Evolutionary conservation across 2,797 vertebrate species (phyloP), one percentile per base, ranked within the genome.

Genomic region (Meda fulgida): DNA sequence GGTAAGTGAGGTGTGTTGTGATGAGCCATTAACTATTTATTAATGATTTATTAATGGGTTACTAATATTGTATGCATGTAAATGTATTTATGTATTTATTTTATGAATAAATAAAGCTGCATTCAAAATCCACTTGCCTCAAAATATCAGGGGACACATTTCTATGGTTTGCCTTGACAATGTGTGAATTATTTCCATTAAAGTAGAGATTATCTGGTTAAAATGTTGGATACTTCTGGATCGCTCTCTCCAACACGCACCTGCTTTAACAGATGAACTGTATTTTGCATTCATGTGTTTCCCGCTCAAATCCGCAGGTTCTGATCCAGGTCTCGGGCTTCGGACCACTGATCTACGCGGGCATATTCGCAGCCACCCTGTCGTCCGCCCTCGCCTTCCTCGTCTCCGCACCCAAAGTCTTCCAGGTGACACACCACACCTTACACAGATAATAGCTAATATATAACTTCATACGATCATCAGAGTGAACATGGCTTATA

Each of bases 301-400:
- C 43, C 36, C 14, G 3, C 21, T 46, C 55, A 31, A 48, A 66
- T 53, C 14, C 16, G 10, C 63, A 96, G 95, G 90, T 93, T 0
- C 88, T 95, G 60, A 93, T 93, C 8, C 91, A 94, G 88, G 86
- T 94, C 5, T 95, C 95, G 3, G 95, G 92, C 6, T 94, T 91
- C 66, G 90, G 90, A 53, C 88, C 93, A 31, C 91, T 96, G 55
- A 94, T 94, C 86, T 94, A 93, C 1, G 93, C 94, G 0, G 94
- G 95, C 2, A 93, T 96, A 1, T 95, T 96, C 72, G 93, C 95
- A 14, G 94, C 95, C 84, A 95, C 93, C 36, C 88, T 96, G 38
- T 96, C 95, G 0, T 96, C 95, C 4, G 95, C 94, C 21, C 92
- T 96, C 2, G 96, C 94, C 11, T 96, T 96, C 75, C 93, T 96